A percentile compares a stretch with the other conserved stretches of the same genome.
These are phyloP conservation scores for Aphelocoma californica DNA, from an alignment of 2,797 vertebrate species.

Conservation along the genomic window DNA sequence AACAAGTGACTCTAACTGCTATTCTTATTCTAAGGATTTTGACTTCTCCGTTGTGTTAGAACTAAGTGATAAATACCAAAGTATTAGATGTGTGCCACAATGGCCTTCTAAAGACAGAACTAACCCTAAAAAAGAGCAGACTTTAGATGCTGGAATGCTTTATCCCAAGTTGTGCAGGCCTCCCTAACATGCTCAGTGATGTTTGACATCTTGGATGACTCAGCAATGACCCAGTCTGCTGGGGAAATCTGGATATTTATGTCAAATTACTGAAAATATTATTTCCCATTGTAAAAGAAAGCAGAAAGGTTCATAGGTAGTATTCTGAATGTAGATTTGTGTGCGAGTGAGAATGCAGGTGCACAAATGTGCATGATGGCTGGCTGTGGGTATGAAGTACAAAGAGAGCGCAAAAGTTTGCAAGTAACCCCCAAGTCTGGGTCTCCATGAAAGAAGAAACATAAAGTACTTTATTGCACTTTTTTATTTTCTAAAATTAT, in stretches of 20 bases:
- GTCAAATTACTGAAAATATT: neutral
- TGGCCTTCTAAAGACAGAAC: neutral
- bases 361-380: accelerated
- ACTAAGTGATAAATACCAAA: neutral
- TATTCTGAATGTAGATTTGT: neutral
- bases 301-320: neutral
- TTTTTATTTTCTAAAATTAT: neutral
- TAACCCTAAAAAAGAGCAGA: neutral
- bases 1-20: neutral
- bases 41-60: neutral
- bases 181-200: neutral
- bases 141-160: neutral
- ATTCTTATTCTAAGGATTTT: neutral
- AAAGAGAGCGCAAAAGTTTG: neutral
- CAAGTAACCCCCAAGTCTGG: neutral
- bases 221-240: neutral
- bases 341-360: accelerated
- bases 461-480: neutral
- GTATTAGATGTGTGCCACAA: too few relatives aligned
- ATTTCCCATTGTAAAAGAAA: neutral
- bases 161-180: neutral
- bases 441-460: neutral
- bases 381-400: neutral
- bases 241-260: neutral
- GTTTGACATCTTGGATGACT: neutral